Percentiles rank a stretch among this genome's conserved stretches.
Evolutionary conservation across 2,797 vertebrate genomes (phyloP).

Genomic region (Lithobates pipiens): DNA sequence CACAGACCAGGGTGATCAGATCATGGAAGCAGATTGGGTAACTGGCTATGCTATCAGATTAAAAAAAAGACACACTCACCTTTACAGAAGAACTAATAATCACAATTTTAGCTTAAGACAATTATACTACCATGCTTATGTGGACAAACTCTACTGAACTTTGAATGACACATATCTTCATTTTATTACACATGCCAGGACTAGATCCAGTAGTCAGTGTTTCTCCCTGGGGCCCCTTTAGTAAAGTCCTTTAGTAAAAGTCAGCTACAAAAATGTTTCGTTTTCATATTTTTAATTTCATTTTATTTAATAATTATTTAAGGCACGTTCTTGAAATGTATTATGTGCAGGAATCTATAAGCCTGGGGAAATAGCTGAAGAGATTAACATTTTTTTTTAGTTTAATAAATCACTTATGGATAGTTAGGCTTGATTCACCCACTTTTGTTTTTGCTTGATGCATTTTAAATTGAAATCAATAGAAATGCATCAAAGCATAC

Average conservation of each 20-base stretch:
- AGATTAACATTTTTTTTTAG: background rate
- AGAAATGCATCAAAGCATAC: too few relatives aligned
- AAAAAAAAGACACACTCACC: too few relatives aligned
- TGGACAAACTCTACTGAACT: constrained; percentile 29
- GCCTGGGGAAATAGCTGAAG: constrained; percentile 15
- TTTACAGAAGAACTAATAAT: background rate
- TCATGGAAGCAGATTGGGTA: background rate
- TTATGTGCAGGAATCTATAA: constrained; percentile 10
- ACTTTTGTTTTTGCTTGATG: too few relatives aligned
- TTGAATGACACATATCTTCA: constrained; percentile 24
- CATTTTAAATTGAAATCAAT: too few relatives aligned
- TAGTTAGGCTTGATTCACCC: background rate
- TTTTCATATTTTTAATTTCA: background rate
- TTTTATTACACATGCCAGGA: constrained; percentile 17
- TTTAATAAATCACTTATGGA: background rate
- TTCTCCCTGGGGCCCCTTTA: constrained; percentile 8
- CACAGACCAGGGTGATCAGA: too few relatives aligned
- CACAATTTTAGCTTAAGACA: background rate
- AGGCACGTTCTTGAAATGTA: constrained; percentile 5
- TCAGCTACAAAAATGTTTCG: constrained; percentile 1
- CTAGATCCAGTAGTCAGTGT: constrained; percentile 7
- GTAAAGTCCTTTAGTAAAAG: constrained; percentile 1
- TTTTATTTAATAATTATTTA: constrained; percentile 15
- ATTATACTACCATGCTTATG: background rate
- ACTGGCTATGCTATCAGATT: background rate